Conservation (phyloP, 2,888 invertebrate genomes). For the Camptogramma bilineatum region DNA sequence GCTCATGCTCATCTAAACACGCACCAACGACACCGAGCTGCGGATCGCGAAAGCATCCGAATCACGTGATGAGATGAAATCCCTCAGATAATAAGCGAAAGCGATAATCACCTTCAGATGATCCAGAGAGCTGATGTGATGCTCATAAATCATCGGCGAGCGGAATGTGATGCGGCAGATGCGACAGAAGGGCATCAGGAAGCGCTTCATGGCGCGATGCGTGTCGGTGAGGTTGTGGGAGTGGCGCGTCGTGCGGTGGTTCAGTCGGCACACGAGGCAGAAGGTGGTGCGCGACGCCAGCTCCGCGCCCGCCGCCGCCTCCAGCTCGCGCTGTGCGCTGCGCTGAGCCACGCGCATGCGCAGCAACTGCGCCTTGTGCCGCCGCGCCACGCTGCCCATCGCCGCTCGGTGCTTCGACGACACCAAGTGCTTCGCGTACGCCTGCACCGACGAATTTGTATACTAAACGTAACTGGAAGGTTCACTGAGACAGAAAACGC, state of each 20-base stretch:
- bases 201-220: slow-evolving; percentile 93
- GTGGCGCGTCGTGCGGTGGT: slow-evolving; percentile 90
- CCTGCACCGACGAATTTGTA: slow-evolving; percentile 69
- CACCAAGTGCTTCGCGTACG: slow-evolving; percentile 90
- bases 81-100: neutral
- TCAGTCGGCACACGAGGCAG: slow-evolving; percentile 90
- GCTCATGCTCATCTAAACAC: no score
- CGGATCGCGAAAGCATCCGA: neutral
- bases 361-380: slow-evolving; percentile 90
- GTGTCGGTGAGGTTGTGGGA: slow-evolving; percentile 92
- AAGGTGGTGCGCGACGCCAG: slow-evolving; percentile 88
- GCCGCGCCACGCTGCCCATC: slow-evolving; percentile 90
- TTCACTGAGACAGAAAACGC: no score
- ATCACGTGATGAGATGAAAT: neutral
- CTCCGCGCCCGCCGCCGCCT: slow-evolving; percentile 88
- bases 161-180: slow-evolving; percentile 91
- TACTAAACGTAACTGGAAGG: no score
- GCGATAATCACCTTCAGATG: slow-evolving; percentile 88
- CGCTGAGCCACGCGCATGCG: slow-evolving; percentile 93
- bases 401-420: slow-evolving; percentile 89
- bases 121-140: slow-evolving; percentile 92
- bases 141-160: slow-evolving; percentile 94
- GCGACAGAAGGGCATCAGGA: slow-evolving; percentile 93
- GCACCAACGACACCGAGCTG: no score
- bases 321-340: slow-evolving; percentile 91